Percentiles rank a stretch among this genome's conserved stretches.
phyloP scores from a whole-genome alignment of 2,113 vertebrate genomes.

The Phalacrocorax carbo region DNA sequence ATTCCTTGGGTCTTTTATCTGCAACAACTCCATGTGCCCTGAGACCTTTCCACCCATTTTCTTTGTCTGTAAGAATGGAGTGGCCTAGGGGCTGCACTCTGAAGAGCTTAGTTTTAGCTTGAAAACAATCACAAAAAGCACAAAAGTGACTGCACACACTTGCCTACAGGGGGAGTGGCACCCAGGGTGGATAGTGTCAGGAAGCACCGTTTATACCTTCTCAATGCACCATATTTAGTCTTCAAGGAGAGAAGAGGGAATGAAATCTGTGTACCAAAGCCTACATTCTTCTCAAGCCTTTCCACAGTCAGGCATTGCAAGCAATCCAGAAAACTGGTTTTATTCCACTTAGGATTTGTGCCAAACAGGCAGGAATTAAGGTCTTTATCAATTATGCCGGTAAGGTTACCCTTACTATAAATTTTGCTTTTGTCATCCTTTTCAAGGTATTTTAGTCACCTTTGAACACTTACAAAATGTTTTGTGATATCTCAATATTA shows the following conservation, averaged over 20 bases:
- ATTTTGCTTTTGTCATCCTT: neutral
- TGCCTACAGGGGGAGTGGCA: neutral
- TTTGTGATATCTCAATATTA: neutral
- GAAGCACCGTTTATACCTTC: neutral
- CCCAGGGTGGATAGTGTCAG: accelerated
- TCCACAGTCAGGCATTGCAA: neutral
- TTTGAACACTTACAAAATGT: neutral
- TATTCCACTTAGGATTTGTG: neutral
- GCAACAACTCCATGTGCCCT: neutral
- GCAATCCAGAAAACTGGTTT: neutral
- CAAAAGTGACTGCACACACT: too few species aligned
- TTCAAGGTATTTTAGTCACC: neutral
- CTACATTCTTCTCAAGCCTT: neutral
- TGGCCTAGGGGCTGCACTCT: neutral
- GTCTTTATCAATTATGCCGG: neutral
- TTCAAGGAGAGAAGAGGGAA: neutral
- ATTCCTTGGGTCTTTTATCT: neutral
- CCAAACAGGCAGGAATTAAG: neutral
- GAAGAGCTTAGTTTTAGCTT: neutral
- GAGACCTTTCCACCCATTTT: neutral
- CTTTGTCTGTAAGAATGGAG: neutral
- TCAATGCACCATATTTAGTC: neutral
- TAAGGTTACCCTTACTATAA: neutral
- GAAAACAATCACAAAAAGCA: neutral
- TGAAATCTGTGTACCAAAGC: too few species aligned